Base-by-base conservation (phyloP, 2,113 vertebrate genomes). In the Labeo rohita region DNA sequence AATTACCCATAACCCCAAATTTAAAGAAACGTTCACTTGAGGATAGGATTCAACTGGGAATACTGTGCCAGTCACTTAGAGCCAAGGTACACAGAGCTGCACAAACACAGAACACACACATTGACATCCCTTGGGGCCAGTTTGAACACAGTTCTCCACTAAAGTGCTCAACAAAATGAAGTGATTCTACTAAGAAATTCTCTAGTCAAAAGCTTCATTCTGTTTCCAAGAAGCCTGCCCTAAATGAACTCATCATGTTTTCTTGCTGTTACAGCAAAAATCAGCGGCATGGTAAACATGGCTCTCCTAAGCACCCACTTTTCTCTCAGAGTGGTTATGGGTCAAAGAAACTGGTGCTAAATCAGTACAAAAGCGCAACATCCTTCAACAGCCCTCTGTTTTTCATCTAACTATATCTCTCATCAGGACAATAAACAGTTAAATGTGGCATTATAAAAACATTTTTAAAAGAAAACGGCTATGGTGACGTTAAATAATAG, bases 371-470 rank as follows among this genome's bases (percentile, higher is more conserved):
- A 82, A 82, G 13, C 45, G 80, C 63, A 70, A 66, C n/a, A 36
- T 82, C 79, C n/a, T 81, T 83, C 80, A 70, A 39, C 61, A 39
- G 6, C 10, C 45, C 47, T 39, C 13, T 68, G 43, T 65, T 80
- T 49, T 65, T 45, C n/a, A 68, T 36, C 16, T 1, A 21, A 54
- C 12, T 56, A 54, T 36, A 83, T 36, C 23, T 72, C 16, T 83
- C 80, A 36, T 50, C 63, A 2, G 59, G 36, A 73, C 3, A 73
- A 45, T 43, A 73, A 73, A 73, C 1, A 10, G 50, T 45, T 45
- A 74, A 56, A 84, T 59, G 50, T 73, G 82, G 49, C 12, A 11
- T 73, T 73, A 74, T 56, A 84, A 84, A 45, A 84, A 54, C 68
- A 73, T 21, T 10, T 59, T 65, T 73, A 49, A 52, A 83, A 70